Percentiles rank a stretch among this genome's conserved stretches.
phyloP scores from a whole-genome alignment of 2,113 vertebrate species.

The Argyrosomus japonicus region DNA sequence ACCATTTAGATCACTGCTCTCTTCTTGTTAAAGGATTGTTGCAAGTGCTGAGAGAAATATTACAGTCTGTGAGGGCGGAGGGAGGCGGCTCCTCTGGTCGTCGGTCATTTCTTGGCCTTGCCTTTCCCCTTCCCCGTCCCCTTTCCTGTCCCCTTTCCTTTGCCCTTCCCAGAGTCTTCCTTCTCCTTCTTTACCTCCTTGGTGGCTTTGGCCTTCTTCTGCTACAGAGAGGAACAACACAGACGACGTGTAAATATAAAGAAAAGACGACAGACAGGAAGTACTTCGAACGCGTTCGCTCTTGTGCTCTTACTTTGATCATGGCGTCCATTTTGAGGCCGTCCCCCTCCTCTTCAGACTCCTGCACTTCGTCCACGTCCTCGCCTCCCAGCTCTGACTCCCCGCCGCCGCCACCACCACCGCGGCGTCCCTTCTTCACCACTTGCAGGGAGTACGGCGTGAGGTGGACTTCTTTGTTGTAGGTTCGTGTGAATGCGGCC shows the following conservation, averaged over 20 bases:
- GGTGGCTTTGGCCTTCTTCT: constrained; percentile 89
- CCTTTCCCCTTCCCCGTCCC: constrained; percentile 62
- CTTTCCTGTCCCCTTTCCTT: constrained; percentile 63
- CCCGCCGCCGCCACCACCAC: constrained; percentile 19
- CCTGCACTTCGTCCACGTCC: constrained; percentile 73
- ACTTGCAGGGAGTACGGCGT: constrained; percentile 91
- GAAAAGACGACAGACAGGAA: neutral
- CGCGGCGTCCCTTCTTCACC: constrained; percentile 86
- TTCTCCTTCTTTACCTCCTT: constrained; percentile 86
- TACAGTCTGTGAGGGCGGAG: neutral
- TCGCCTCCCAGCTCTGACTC: constrained; percentile 79
- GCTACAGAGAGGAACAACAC: constrained; percentile 69
- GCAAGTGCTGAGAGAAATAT: constrained; percentile 26
- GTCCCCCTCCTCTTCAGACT: constrained; percentile 81
- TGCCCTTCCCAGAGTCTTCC: constrained; percentile 87
- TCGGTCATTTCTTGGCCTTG: constrained; percentile 83
- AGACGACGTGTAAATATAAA: neutral
- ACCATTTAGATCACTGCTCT: constrained; percentile 6
- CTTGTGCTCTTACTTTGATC: constrained; percentile 90
- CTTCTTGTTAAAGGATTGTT: constrained; percentile 1
- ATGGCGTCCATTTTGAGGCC: constrained; percentile 88
- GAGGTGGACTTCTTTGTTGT: constrained; percentile 93
- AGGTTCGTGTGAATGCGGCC: constrained; percentile 93
- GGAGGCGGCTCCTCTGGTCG: neutral
- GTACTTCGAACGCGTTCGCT: neutral